Evolutionary conservation across 2,888 invertebrate species (phyloP), one percentile per base, ranked within the genome.

Genomic region (Chymomyza amoena): DNA sequence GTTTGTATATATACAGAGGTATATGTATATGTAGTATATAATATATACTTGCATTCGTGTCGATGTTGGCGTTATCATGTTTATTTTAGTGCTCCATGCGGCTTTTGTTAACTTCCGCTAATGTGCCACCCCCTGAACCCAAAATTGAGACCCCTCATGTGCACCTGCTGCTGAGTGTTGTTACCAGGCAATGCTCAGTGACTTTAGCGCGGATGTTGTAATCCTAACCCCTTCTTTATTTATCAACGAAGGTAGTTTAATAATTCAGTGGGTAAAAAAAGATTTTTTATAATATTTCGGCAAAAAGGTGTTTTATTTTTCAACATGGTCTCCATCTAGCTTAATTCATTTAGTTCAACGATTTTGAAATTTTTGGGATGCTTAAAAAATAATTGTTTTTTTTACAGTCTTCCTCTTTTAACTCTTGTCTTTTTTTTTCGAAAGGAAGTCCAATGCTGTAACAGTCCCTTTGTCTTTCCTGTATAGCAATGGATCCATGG

Each of bases 81-180:
- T 50, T 66, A 59, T 56, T 60, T 60, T 51, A n/a, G 20, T 70
- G 67, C 64, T 61, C 64, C 66, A 63, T n/a, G 63, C 59, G 66
- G 50, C 68, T 57, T 79, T 74, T 81, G 72, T 77, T 64, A 70
- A 83, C 83, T 82, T 85, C 73, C 79, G 71, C 65, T 69, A 73
- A 75, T 73, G 70, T 36, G 10, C 66, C 67, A 36, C 66, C 50
- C 51, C 32, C 61, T 20, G 65, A 59, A 61, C 61, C 63, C 20
- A 9, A 54, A 54, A 20, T 18, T n/a, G 18, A 16, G 2, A 51
- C 51, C 51, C 51, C 51, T 51, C n/a, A 51, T 15, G 54, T 20
- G 9, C 54, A 54, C 54, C 54, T 20, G 54, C 54, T 20, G 54
- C 54, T 20, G 39, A 54, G 18, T 20, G 54, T 15, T 16, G 16